Evolutionary conservation across 2,888 invertebrate genomes (phyloP).

Genomic region (Phoenoteleia sp.): DNA sequence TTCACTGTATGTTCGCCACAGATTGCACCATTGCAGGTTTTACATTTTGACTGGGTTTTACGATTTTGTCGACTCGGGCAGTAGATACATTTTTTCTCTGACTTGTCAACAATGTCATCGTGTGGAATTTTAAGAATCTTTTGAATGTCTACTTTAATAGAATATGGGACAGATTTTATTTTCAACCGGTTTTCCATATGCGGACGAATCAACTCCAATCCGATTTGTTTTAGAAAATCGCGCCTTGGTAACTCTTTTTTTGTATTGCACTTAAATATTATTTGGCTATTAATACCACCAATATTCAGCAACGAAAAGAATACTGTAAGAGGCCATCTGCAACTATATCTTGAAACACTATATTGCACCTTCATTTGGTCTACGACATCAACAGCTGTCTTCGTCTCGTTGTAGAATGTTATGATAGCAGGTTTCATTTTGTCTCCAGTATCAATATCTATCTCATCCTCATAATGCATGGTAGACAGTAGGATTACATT

Average conservation of each 20-base stretch:
- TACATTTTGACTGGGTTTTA: conserved; percentile 4
- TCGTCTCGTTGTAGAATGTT: conserved; percentile 9
- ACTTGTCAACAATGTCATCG: background rate
- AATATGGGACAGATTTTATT: background rate
- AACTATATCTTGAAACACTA: conserved; percentile 19
- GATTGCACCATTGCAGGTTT: background rate
- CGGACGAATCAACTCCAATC: background rate
- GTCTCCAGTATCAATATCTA: conserved; percentile 3
- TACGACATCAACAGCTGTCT: conserved; percentile 24
- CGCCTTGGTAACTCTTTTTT: background rate
- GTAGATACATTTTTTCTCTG: background rate
- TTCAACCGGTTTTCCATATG: conserved; percentile 1
- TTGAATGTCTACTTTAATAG: background rate
- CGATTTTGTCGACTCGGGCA: background rate
- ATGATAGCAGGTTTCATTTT: conserved; percentile 29
- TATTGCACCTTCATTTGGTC: conserved; percentile 18
- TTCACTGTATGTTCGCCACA: conserved; percentile 8
- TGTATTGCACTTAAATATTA: conserved; percentile 6
- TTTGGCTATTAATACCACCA: conserved; percentile 29
- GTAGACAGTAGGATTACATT: conserved; percentile 71
- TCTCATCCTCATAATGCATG: conserved; percentile 54
- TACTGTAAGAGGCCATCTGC: conserved; percentile 41
- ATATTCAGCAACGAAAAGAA: conserved; percentile 23
- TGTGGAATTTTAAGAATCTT: background rate
- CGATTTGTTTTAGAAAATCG: conserved; percentile 5